These are phyloP conservation scores for Diplosoma virens DNA, from an alignment of 23 tunicate species.

Conservation along the genomic window DNA sequence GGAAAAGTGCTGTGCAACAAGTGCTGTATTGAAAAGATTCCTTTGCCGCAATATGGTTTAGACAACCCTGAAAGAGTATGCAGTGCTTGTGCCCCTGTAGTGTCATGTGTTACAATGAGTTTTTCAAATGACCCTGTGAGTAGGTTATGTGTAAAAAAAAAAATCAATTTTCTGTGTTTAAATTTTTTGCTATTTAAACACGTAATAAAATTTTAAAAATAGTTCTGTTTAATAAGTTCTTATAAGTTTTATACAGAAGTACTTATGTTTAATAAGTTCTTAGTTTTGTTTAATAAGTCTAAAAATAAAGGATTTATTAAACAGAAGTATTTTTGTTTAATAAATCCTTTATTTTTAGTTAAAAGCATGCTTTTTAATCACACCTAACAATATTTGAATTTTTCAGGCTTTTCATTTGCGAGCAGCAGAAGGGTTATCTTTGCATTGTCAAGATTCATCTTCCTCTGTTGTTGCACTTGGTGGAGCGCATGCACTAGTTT, in stretches of 20 bases:
- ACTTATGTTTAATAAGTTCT: no score
- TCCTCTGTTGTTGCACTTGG: conserved; percentile 78
- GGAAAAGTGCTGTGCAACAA: conserved; percentile 78
- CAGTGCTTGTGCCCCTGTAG: conserved; percentile 71
- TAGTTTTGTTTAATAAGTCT: no score
- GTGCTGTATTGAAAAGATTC: conserved; percentile 83
- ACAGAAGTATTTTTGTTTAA: not conserved
- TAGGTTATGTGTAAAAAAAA: no score
- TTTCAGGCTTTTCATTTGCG: conserved; percentile 63
- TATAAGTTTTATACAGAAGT: no score
- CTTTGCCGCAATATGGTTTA: conserved; percentile 77
- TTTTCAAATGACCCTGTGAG: conserved; percentile 75
- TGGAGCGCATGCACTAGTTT: conserved; percentile 80
- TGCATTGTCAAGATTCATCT: conserved; percentile 61
- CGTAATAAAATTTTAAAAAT: no score
- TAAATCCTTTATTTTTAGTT: no score
- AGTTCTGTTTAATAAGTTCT: no score
- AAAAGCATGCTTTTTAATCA: no score
- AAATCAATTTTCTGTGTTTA: no score
- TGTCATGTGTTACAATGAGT: conserved; percentile 87
- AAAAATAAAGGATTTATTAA: not conserved
- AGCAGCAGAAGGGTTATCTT: conserved; percentile 46
- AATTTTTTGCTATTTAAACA: no score
- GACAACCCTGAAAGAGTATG: conserved; percentile 83
- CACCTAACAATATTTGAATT: no score